Base-by-base conservation (phyloP, 2,113 vertebrate species). In the Leptobrachium ailaonicum region DNA sequence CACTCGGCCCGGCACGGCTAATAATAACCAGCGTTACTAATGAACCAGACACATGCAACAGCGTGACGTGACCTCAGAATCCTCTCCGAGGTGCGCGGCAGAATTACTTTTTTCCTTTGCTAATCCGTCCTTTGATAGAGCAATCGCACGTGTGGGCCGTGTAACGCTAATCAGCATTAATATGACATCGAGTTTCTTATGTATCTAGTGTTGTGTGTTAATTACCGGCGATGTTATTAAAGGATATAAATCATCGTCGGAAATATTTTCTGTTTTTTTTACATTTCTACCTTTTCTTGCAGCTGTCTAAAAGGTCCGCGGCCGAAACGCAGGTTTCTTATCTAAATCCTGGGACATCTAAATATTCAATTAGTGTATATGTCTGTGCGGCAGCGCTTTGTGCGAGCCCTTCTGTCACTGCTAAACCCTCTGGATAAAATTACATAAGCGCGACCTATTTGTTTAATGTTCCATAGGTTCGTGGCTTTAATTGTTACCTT, bases 361-460 rank as follows among this genome's bases (percentile, higher is more conserved):
- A 50, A 50, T 8, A 50, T 50, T 50, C 8, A 50, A 50, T 50
- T 8, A 50, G 4, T 50, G 1, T 5, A 50, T 8, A 50, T 4
- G 8, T 50, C 47, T 50, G 4, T 60, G 14, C 62, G 6, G 6
- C 4, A 6, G 62, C 13, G n/a, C 32, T 64, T n/a, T 5, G 13
- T 64, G n/a, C n/a, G 32, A 64, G 62, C 32, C 32, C 62, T 64
- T 64, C 32, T 20, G 62, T 64, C 62, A 32, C 62, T 13, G 6
- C 10, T 64, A 4, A 40, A 20, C 62, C 62, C 62, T 64, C n/a
- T 32, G 10, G 62, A 64, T 20, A 64, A 5, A 64, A 64, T 64
- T 64, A 60, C 13, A 12, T 60, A 60, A 60, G 62, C 20, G 62
- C 6, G 62, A 64, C n/a, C n/a, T 64, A 64, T 64, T 64, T 64